phyloP scores from a whole-genome alignment of 2,113 vertebrate genomes.

The Tupaia tana region DNA sequence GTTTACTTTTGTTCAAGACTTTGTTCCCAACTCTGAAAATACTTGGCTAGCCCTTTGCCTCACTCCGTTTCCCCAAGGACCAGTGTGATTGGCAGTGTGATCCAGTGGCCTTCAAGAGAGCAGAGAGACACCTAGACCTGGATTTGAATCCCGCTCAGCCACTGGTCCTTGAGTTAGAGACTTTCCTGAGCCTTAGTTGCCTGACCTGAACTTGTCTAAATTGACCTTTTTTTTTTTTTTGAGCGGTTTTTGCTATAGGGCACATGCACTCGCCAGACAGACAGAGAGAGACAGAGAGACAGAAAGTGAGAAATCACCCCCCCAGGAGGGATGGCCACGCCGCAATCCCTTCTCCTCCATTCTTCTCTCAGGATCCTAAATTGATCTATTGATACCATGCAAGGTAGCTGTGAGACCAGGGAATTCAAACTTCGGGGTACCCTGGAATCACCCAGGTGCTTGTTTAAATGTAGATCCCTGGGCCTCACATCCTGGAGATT shows the following conservation, averaged over 20 bases:
- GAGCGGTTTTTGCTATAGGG: no score
- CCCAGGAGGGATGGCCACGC: no score
- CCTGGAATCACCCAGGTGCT: background rate
- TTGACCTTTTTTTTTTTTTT: background rate
- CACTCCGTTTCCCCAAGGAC: background rate
- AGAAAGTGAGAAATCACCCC: no score
- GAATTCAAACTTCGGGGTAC: background rate
- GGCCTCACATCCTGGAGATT: background rate
- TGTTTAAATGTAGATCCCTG: background rate
- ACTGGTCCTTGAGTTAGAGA: background rate
- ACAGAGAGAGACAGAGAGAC: no score
- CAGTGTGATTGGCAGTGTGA: background rate
- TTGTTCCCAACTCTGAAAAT: constrained; percentile 39
- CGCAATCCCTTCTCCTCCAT: no score
- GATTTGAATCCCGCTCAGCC: background rate
- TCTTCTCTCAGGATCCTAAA: no score
- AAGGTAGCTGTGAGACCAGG: background rate
- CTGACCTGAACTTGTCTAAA: background rate
- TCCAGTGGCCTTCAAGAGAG: background rate
- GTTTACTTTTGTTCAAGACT: background rate
- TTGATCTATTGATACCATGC: background rate
- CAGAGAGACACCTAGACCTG: background rate
- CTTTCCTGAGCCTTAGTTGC: background rate
- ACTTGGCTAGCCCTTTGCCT: background rate
- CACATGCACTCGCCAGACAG: no score